Evolutionary conservation across 2,888 invertebrate species (phyloP).

Genomic region (Drosophila mimica): DNA sequence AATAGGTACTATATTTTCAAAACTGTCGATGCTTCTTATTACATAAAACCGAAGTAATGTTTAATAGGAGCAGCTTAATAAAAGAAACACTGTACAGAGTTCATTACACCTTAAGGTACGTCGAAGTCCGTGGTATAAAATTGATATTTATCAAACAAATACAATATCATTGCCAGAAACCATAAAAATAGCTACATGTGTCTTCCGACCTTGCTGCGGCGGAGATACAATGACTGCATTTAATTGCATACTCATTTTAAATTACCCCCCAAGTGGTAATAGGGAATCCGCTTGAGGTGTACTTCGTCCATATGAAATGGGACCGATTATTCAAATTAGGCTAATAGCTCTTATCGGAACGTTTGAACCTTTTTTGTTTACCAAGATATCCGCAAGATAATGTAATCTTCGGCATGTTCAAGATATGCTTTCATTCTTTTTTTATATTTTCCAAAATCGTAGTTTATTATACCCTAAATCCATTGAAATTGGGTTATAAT

Average conservation of each 20-base stretch:
- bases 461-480: not conserved
- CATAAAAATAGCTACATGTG: slow-evolving; percentile 31
- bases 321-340: not conserved
- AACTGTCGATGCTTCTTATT: not conserved
- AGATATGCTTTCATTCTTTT: not conserved
- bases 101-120: slow-evolving; percentile 28
- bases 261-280: not conserved
- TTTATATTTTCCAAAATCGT: not conserved
- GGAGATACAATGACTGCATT: not conserved
- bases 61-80: not conserved
- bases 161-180: slow-evolving; percentile 45
- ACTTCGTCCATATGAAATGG: not conserved
- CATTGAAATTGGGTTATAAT: not conserved
- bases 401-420: not conserved
- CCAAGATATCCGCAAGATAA: not conserved
- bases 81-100: slow-evolving; percentile 7
- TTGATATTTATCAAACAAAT: slow-evolving; percentile 39
- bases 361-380: not conserved
- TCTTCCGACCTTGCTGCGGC: slow-evolving; percentile 5
- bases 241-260: not conserved
- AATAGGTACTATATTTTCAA: not conserved
- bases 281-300: not conserved
- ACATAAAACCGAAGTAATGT: not conserved
- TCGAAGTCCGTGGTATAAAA: slow-evolving; percentile 12
- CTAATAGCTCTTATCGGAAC: not conserved